Evolutionary conservation across 2,888 invertebrate species (phyloP).

Genomic region (Trissolcus japonicus): DNA sequence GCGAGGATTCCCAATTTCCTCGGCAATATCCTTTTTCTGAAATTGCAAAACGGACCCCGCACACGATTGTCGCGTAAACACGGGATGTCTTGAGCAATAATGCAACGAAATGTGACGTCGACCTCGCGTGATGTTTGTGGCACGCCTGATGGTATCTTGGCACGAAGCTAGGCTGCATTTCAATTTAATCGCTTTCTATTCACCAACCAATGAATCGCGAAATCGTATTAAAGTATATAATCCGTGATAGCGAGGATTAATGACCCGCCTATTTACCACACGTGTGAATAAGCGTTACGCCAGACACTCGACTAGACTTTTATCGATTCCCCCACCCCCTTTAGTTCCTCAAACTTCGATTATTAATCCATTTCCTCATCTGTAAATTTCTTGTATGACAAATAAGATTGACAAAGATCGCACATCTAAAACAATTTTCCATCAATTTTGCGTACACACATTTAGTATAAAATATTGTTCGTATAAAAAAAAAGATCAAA

Average conservation of each 20-base stretch:
- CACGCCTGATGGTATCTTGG: constrained; percentile 27
- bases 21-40: constrained; percentile 53
- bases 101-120: constrained; percentile 34
- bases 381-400: no score
- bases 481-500: no score
- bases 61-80: constrained; percentile 30
- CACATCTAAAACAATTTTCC: no score
- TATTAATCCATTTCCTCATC: no score
- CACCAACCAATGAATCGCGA: constrained; percentile 39
- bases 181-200: constrained; percentile 47
- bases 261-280: constrained; percentile 13
- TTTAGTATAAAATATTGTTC: no score
- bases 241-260: constrained; percentile 32
- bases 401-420: no score
- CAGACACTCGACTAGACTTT: constrained; percentile 4
- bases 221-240: constrained; percentile 41
- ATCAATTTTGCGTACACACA: no score
- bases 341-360: no score
- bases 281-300: constrained; percentile 16
- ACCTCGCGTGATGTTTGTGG: constrained; percentile 23
- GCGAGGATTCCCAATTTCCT: constrained; percentile 65
- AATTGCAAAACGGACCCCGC: constrained; percentile 36
- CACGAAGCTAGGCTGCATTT: constrained; percentile 35
- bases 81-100: constrained; percentile 26
- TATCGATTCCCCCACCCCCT: constrained; percentile 5